These are phyloP conservation scores for Capreolus pygargus DNA, from an alignment of 2,113 vertebrate species.

Conservation along the genomic window DNA sequence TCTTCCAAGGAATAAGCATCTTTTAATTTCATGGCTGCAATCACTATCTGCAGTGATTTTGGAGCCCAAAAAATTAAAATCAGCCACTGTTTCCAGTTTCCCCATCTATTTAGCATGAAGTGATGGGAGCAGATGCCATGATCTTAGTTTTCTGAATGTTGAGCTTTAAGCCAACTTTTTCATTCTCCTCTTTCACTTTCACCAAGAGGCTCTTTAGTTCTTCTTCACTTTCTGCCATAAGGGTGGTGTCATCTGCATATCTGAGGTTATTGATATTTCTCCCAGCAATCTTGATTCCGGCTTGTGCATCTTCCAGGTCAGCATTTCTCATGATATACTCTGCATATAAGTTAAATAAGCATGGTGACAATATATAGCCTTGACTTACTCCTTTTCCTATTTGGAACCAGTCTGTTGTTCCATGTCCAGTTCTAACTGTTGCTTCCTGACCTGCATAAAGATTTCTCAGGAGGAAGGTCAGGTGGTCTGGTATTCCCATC, in stretches of 20 bases:
- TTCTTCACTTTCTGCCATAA: not conserved
- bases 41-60: not conserved
- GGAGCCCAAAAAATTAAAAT: not conserved
- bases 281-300: rapidly evolving
- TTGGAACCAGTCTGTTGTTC: not conserved
- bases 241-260: not conserved
- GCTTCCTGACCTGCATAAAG: not conserved
- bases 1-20: not conserved
- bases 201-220: not conserved
- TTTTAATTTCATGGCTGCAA: not conserved
- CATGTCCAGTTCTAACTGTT: not conserved
- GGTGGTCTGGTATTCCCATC: not conserved
- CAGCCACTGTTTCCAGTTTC: not conserved
- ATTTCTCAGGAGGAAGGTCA: not conserved
- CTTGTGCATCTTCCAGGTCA: rapidly evolving
- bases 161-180: not conserved
- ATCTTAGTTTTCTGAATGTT: not conserved
- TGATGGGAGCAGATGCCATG: rapidly evolving
- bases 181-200: not conserved
- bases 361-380: not conserved
- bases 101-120: not conserved
- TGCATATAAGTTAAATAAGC: not conserved
- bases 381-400: not conserved
- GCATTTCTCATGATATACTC: not conserved
- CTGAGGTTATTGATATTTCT: not conserved